A percentile compares a stretch with the other conserved stretches of the same genome.
These are phyloP conservation scores for Drosophila malerkotliana DNA, from an alignment of 1,140 invertebrate genomes.

Conservation along the genomic window DNA sequence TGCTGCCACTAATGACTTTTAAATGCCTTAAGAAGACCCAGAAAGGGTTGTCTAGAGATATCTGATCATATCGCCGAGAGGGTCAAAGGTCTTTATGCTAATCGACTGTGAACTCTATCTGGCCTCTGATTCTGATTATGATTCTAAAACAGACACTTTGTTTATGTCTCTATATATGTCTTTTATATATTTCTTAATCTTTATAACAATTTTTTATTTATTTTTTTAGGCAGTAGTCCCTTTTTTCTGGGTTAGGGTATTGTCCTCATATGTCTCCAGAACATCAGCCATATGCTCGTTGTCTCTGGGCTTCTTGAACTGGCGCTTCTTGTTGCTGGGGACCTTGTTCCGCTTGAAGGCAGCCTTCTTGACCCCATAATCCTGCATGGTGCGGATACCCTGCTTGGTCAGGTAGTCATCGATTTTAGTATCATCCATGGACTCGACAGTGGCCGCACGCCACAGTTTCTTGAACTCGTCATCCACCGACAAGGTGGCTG, in stretches of 20 bases:
- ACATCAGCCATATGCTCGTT: slow-evolving; percentile 94
- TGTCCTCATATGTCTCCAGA: slow-evolving; percentile 90
- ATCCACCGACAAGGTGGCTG: slow-evolving; percentile 93
- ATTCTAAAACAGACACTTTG: slow-evolving; percentile 58
- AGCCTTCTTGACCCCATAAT: slow-evolving; percentile 91
- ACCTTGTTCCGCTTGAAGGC: slow-evolving; percentile 91
- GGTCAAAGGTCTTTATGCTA: slow-evolving; percentile 74
- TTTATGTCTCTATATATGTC: slow-evolving; percentile 15
- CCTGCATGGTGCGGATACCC: slow-evolving; percentile 94
- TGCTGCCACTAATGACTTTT: slow-evolving; percentile 78
- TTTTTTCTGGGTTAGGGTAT: slow-evolving; percentile 79
- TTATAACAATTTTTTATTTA: background rate
- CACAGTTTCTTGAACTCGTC: slow-evolving; percentile 98
- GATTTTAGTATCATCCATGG: slow-evolving; percentile 99
- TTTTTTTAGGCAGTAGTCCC: slow-evolving; percentile 66
- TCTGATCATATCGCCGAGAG: slow-evolving; percentile 8
- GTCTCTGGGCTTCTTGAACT: slow-evolving; percentile 92
- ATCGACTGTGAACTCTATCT: slow-evolving; percentile 55
- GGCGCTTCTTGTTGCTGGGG: slow-evolving; percentile 87
- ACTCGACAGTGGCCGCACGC: slow-evolving; percentile 97
- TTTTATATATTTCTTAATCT: slow-evolving; percentile 22
- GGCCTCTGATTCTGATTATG: slow-evolving; percentile 40
- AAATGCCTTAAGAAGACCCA: slow-evolving; percentile 40
- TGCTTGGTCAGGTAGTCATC: slow-evolving; percentile 99
- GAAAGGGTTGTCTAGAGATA: background rate